Evolutionary conservation across 2,797 vertebrate genomes (phyloP).

Genomic region (Macrochelys suwanniensis): DNA sequence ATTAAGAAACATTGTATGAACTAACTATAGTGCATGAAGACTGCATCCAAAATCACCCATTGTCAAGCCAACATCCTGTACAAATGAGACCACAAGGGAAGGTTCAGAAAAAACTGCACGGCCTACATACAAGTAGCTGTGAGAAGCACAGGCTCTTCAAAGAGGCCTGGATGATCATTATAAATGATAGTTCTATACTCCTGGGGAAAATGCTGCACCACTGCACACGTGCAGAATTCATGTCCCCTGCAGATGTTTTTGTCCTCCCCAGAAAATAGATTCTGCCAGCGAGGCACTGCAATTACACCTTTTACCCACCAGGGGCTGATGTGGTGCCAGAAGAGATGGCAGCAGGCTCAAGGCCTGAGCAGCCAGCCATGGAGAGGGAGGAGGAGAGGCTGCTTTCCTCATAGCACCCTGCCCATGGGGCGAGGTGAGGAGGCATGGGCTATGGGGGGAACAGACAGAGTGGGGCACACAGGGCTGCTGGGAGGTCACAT

Average conservation of each 20-base stretch:
- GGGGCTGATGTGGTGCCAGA: background rate
- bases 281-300: background rate
- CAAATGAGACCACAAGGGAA: conserved; percentile 63
- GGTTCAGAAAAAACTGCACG: conserved; percentile 3
- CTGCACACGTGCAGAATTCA: background rate
- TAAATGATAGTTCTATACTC: conserved; percentile 19
- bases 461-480: background rate
- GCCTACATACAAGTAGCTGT: conserved; percentile 11
- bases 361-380: background rate
- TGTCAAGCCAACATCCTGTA: conserved; percentile 26
- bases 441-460: too few relatives aligned
- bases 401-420: background rate
- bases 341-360: background rate
- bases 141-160: conserved; percentile 23
- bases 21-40: background rate
- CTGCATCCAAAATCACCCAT: background rate
- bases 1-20: background rate
- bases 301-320: background rate
- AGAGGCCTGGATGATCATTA: conserved; percentile 2
- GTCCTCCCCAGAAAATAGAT: background rate
- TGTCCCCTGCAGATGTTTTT: background rate
- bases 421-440: background rate
- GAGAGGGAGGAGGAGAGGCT: background rate
- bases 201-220: background rate
- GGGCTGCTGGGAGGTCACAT: too few relatives aligned